phyloP scores from a whole-genome alignment of 2,113 vertebrate species.

The Thinocorus orbignyianus region DNA sequence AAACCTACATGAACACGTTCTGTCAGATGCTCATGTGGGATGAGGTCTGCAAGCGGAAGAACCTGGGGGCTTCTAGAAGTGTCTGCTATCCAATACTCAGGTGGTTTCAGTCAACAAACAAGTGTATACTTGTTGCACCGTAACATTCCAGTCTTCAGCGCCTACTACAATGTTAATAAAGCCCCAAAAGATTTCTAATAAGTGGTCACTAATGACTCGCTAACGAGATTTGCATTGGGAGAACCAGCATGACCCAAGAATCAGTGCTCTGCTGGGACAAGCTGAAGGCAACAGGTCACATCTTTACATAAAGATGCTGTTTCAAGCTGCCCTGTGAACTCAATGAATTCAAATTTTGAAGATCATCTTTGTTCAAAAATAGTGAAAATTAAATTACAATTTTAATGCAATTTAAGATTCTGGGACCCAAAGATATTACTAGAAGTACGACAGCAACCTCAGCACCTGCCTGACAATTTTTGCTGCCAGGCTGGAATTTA shows the following conservation, averaged over 20 bases:
- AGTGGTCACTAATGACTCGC: not conserved
- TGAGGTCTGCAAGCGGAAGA: not conserved
- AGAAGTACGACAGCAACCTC: not conserved
- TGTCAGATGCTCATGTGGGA: not conserved
- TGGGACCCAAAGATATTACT: not conserved
- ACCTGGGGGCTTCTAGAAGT: not conserved
- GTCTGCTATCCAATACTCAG: not conserved
- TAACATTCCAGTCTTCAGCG: not conserved
- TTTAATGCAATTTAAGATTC: not conserved
- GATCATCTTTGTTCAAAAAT: not conserved
- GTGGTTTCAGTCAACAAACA: not conserved
- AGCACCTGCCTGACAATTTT: not conserved
- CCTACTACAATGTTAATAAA: not conserved
- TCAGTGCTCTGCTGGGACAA: not conserved
- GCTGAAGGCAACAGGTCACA: not conserved
- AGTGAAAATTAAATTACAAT: not conserved
- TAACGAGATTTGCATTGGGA: not conserved
- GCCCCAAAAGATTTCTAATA: not conserved
- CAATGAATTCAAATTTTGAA: not conserved
- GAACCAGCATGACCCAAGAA: not conserved
- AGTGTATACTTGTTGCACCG: not conserved
- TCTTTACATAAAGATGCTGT: not conserved
- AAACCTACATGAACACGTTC: not conserved
- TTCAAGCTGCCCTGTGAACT: not conserved
- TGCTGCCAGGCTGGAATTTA: not conserved